Percentiles rank a stretch among this genome's conserved stretches.
Evolutionary conservation across 1,140 invertebrate species (phyloP).

Genomic region (Hetaerina americana): DNA sequence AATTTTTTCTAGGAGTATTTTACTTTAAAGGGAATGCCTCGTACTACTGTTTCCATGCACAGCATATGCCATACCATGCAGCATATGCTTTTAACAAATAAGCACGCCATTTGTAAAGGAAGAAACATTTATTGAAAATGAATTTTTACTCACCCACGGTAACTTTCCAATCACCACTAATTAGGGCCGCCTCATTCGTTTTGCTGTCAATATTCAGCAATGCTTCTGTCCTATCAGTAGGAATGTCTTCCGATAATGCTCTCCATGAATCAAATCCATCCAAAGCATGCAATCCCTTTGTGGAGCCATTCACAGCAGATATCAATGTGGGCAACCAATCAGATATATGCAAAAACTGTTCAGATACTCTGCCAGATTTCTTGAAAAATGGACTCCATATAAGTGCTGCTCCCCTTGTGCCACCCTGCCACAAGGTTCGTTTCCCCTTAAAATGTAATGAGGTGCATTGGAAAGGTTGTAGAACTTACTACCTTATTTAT

Average conservation of each 20-base stretch:
- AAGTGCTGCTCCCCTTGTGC: slow-evolving; percentile 34
- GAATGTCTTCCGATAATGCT: slow-evolving; percentile 21
- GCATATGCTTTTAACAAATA: no score
- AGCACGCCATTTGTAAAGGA: no score
- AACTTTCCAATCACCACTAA: slow-evolving; percentile 35
- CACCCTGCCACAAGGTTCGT: slow-evolving; percentile 39
- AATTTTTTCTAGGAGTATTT: no score
- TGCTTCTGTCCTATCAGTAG: slow-evolving; percentile 28
- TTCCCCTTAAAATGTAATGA: slow-evolving; percentile 34
- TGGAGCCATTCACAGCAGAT: slow-evolving; percentile 13
- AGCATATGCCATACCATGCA: no score
- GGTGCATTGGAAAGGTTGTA: no score
- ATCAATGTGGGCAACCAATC: slow-evolving; percentile 45
- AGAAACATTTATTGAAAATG: neutral
- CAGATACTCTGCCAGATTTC: slow-evolving; percentile 23
- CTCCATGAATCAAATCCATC: slow-evolving; percentile 37
- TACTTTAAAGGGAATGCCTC: no score
- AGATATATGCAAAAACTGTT: slow-evolving; percentile 37
- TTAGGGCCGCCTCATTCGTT: slow-evolving; percentile 27
- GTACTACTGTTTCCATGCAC: no score
- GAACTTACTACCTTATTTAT: no score
- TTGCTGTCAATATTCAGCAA: slow-evolving; percentile 39
- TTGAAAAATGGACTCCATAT: slow-evolving; percentile 35
- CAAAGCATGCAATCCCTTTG: slow-evolving; percentile 16
- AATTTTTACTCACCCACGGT: slow-evolving; percentile 13